Percentiles rank a stretch among this genome's conserved stretches.
Evolutionary conservation across 2,797 vertebrate genomes (phyloP).

Genomic region (Mormyrus hasselquistii): DNA sequence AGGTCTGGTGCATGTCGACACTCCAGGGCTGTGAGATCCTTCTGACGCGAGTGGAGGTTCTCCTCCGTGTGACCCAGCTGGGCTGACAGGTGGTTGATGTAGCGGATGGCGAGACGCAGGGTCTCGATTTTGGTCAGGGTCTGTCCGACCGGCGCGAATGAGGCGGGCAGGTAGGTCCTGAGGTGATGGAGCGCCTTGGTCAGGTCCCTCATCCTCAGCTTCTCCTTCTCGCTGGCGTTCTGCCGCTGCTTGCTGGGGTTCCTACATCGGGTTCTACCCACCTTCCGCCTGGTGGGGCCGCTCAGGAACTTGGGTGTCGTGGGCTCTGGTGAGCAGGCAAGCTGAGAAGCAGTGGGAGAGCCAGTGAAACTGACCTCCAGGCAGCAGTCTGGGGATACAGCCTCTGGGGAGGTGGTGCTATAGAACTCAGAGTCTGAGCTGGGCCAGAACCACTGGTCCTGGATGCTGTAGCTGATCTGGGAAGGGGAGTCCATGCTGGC

Average conservation of each 20-base stretch:
- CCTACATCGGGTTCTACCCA: constrained; percentile 29
- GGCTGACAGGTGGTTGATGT: constrained; percentile 64
- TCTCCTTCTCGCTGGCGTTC: constrained; percentile 69
- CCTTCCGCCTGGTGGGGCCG: background rate
- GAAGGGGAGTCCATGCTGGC: constrained; percentile 15
- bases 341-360: background rate
- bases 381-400: constrained; percentile 45
- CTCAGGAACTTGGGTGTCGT: background rate
- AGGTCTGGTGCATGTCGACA: background rate
- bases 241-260: constrained; percentile 50
- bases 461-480: constrained; percentile 31
- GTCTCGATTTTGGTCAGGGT: constrained; percentile 67
- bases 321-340: background rate
- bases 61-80: constrained; percentile 57
- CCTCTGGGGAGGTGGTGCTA: constrained; percentile 40
- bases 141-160: constrained; percentile 52
- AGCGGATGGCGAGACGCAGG: constrained; percentile 61
- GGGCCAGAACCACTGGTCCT: constrained; percentile 40
- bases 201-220: constrained; percentile 64
- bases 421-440: constrained; percentile 35
- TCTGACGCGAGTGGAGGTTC: constrained; percentile 35
- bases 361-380: constrained; percentile 15
- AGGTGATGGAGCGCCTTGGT: constrained; percentile 63
- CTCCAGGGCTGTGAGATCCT: constrained; percentile 10
- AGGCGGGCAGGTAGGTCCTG: constrained; percentile 59